Conservation (phyloP, 2,888 invertebrate species). For the Odontomyia ornata region DNA sequence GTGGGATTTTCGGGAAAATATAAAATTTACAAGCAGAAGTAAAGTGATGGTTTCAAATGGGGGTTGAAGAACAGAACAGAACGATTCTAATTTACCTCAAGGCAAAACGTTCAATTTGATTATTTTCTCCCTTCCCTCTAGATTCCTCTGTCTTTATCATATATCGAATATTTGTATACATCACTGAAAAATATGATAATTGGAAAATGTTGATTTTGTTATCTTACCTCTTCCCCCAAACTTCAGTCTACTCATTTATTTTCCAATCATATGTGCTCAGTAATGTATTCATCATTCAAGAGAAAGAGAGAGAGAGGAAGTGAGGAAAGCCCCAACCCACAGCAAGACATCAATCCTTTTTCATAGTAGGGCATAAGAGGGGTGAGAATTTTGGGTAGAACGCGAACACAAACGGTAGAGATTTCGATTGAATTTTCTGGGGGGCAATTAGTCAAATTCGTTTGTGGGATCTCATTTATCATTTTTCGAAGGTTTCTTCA, state of each 20-base stretch:
- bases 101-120: no score
- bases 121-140: not conserved
- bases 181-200: slow-evolving; percentile 51
- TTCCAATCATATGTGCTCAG: slow-evolving; percentile 6
- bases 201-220: slow-evolving; percentile 50
- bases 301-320: no score
- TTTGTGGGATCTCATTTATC: slow-evolving; percentile 35
- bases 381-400: not conserved
- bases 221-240: not conserved
- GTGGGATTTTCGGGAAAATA: slow-evolving; percentile 41
- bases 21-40: slow-evolving; percentile 46
- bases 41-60: slow-evolving; percentile 7
- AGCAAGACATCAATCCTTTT: slow-evolving; percentile 2
- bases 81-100: no score
- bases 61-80: not conserved
- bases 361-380: not conserved
- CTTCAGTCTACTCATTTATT: not conserved
- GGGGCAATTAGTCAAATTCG: slow-evolving; percentile 44
- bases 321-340: not conserved
- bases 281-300: not conserved
- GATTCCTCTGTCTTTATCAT: not conserved
- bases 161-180: slow-evolving; percentile 4
- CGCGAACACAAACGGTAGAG: not conserved
- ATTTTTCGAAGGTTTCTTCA: slow-evolving; percentile 41
- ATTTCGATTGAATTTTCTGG: slow-evolving; percentile 3